Base-by-base conservation (phyloP, 2,888 invertebrate genomes). In the Orthosia cruda region DNA sequence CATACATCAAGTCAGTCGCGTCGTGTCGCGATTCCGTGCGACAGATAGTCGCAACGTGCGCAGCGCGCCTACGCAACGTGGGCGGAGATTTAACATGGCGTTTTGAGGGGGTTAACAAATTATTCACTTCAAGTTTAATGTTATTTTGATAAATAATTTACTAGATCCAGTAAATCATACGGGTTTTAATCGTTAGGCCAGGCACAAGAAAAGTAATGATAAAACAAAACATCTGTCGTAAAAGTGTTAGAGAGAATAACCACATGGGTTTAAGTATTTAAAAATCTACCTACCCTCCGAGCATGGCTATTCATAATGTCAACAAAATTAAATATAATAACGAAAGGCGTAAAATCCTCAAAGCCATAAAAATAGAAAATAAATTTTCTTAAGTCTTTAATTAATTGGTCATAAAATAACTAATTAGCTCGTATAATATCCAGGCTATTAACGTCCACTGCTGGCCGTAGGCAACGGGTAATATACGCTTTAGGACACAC, bases 11-110 rank as follows among this genome's bases (percentile, higher is more conserved):
- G 86, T 68, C 73, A 78, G 85, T 84, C 84, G 78, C 80, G 87
- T 86, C 80, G 82, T 83, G 87, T 87, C 84, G 88, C 87, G 91
- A 91, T 91, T 78, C 76, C 89, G 82, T 83, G 90, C 89, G 88
- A 88, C 89, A 68, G 91, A 91, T 91, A 89, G 89, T 87, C 81
- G 89, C 83, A 66, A 59, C 83, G 88, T 86, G 84, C 72, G 83
- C 68, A 79, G 81, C 3, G 72, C 89, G 89, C 91, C 89, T 88
- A 89, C 91, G 88, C 87, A 74, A 62, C 72, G 88, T 86, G 81
- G 84, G 85, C 40, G 76, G 77, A 74, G 81, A 85, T 78, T 77
- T 81, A 81, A 81, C 80, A 82, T 77, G 70, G 71, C 71, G 59
- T 73, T 79, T 81, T 71, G 71, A 63, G 59, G 66, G 69, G 71